Evolutionary conservation across 2,113 vertebrate species (phyloP).

Genomic region (Megaceryle maxima): DNA sequence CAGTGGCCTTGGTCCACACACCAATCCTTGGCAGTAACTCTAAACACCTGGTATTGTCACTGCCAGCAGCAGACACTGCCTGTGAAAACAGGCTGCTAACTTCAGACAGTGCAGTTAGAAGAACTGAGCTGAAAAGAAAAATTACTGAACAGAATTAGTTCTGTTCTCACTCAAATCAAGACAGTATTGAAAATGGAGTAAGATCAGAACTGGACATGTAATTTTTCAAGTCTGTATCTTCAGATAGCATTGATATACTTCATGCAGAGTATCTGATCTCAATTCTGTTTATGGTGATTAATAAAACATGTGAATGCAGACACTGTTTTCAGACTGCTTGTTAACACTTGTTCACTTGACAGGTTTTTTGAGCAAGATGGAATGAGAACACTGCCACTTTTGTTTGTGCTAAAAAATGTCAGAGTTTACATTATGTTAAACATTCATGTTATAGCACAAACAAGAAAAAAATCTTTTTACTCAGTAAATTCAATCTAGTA

Average conservation of each 20-base stretch:
- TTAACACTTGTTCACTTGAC: constrained; percentile 8
- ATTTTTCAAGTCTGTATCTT: background rate
- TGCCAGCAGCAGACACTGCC: too few relatives aligned
- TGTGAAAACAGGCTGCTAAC: too few relatives aligned
- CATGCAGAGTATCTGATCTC: background rate
- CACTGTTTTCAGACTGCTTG: constrained; percentile 11
- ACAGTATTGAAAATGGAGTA: background rate
- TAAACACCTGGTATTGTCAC: too few relatives aligned
- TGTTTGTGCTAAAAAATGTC: background rate
- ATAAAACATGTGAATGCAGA: background rate
- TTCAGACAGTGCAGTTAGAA: too few relatives aligned
- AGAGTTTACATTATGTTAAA: background rate
- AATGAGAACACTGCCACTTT: background rate
- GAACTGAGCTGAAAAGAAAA: too few relatives aligned
- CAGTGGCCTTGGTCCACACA: too few relatives aligned
- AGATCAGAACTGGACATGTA: background rate
- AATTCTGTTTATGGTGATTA: constrained; percentile 2
- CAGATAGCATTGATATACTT: background rate
- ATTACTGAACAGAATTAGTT: too few relatives aligned
- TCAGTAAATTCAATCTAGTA: background rate
- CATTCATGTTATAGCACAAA: background rate
- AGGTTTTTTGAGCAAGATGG: background rate
- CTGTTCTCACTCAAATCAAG: too few relatives aligned
- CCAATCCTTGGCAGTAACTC: too few relatives aligned
- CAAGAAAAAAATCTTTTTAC: background rate